phyloP scores from a whole-genome alignment of 2,888 invertebrate species.

The Arenicola marina region DNA sequence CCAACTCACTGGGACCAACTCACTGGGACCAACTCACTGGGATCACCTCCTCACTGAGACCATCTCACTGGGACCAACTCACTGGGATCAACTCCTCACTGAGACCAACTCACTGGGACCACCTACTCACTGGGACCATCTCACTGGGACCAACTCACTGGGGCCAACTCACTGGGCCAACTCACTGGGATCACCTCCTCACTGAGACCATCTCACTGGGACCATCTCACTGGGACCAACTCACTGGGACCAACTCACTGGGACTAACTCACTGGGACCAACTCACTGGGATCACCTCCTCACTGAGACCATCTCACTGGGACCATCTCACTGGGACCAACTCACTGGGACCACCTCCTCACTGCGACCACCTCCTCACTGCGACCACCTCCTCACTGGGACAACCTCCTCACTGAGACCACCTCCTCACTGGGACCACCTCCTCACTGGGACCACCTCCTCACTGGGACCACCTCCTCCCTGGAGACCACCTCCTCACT shows the following conservation, averaged over 20 bases:
- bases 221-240: too few relatives aligned
- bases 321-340: neutral
- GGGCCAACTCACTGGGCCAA: neutral
- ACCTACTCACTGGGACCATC: too few relatives aligned
- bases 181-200: too few relatives aligned
- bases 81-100: neutral
- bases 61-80: neutral
- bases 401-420: too few relatives aligned
- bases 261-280: neutral
- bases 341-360: neutral
- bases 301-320: too few relatives aligned
- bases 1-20: neutral
- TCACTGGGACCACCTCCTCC: too few relatives aligned
- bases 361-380: too few relatives aligned
- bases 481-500: neutral
- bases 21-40: neutral
- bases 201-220: neutral
- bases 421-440: neutral
- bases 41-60: too few relatives aligned
- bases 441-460: too few relatives aligned
- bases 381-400: too few relatives aligned
- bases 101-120: too few relatives aligned
- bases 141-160: neutral
- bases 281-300: too few relatives aligned
- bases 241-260: neutral